Conservation (phyloP, 1,140 invertebrate species). For the Cotesia vestalis region DNA sequence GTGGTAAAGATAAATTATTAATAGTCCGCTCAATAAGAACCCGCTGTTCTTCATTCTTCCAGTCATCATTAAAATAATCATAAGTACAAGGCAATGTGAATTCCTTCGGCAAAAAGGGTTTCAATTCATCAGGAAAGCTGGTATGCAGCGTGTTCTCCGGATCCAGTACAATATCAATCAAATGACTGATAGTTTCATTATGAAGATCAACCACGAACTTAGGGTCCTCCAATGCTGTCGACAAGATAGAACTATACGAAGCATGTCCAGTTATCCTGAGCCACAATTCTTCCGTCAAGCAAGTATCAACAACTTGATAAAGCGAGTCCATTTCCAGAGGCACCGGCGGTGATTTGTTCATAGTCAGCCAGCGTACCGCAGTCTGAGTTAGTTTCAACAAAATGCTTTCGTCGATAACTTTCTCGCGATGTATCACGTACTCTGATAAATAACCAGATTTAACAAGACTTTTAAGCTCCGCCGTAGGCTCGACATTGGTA, state of each 20-base stretch:
- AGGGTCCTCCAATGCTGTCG: constrained; percentile 65
- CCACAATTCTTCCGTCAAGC: constrained; percentile 74
- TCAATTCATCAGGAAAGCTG: constrained; percentile 67
- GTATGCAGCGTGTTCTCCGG: constrained; percentile 60
- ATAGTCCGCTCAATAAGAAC: constrained; percentile 48
- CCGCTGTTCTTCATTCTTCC: constrained; percentile 61
- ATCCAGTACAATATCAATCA: constrained; percentile 71
- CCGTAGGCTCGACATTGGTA: constrained; percentile 31
- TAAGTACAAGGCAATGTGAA: constrained; percentile 62
- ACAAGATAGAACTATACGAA: constrained; percentile 63
- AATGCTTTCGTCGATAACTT: constrained; percentile 60
- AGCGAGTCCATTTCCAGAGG: constrained; percentile 71
- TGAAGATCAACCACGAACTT: constrained; percentile 71
- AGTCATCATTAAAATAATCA: constrained; percentile 68
- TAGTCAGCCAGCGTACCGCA: constrained; percentile 69
- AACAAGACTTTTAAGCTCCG: constrained; percentile 48
- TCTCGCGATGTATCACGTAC: constrained; percentile 53
- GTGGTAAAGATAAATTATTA: constrained; percentile 51
- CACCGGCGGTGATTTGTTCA: constrained; percentile 65
- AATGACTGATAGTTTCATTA: constrained; percentile 71
- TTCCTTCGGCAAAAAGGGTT: constrained; percentile 57
- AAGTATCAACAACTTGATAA: constrained; percentile 67
- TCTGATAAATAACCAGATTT: constrained; percentile 57
- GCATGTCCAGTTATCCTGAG: constrained; percentile 67
- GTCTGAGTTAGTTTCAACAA: constrained; percentile 65